Base-by-base conservation (phyloP, 1,140 invertebrate genomes). In the Eriosoma lanigerum region DNA sequence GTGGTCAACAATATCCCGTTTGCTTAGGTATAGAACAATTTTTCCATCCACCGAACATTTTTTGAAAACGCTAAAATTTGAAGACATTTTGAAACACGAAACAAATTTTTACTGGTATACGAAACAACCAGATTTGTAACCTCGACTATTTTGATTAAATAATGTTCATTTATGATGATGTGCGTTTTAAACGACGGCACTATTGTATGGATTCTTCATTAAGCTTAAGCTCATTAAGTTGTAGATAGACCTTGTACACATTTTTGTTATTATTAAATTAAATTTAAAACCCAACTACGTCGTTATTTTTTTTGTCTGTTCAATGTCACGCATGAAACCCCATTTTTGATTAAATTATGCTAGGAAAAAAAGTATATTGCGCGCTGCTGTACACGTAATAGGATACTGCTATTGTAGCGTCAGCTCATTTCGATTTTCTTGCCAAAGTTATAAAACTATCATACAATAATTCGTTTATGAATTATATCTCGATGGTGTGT, bases 1-100 rank as follows among this genome's bases (percentile, higher is more conserved):
- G 84, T 98, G 94, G 86, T 99, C 97, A 76, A 99, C 93, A 87
- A 97, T 98, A 85, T 99, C 97, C 83, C 97, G 88, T 86, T 98
- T 97, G 6, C 96, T 95, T 84, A 99, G 89, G 85, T 99, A 99
- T 80, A 98, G 88, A 19, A 96, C 96, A 72, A 98, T 89, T 89
- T 97, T 97, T 78, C 93, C 94, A 88, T 98, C 98, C 10, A 96
- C 95, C 6, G 95, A 94, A 84, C 91, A 92, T 87, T 98, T 98
- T 87, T 98, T 98, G 87, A 93, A 98, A 83, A 98, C 95, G 88
- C 96, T 95, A 86, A 94, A 94, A 85, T 94, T 94, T 82, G 91
- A 90, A 84, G 94, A 93, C 94, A 95, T 95, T 83, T 85, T 91
- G 81, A 32, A 9, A 8, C 17, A 19, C n/a, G 64, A 46, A 44